Conservation (phyloP, 2,888 invertebrate species). For the Orthosia incerta region DNA sequence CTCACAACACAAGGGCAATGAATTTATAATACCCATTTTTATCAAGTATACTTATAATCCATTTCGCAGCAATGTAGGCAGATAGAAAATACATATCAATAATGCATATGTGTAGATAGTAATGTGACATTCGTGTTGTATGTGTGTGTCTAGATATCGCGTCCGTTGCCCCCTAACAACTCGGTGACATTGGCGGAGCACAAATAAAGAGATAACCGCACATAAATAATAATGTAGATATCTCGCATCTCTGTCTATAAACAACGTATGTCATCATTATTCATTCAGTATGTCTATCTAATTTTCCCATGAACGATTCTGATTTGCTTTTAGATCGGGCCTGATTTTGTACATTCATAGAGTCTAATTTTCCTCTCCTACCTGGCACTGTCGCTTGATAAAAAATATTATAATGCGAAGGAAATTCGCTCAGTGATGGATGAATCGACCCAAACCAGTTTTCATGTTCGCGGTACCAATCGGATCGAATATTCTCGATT, state of each 20-base stretch:
- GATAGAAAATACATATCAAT: conserved; percentile 74
- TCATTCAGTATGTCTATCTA: conserved; percentile 55
- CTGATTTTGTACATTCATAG: conserved; percentile 13
- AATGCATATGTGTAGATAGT: conserved; percentile 72
- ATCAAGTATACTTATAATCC: conserved; percentile 77
- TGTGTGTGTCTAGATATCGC: conserved; percentile 84
- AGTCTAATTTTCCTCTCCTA: conserved; percentile 21
- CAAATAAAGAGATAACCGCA: conserved; percentile 88
- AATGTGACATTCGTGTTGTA: conserved; percentile 72
- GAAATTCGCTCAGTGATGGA: conserved; percentile 58
- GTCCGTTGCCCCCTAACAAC: conserved; percentile 89
- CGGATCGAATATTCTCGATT: conserved; percentile 65
- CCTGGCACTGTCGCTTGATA: conserved; percentile 24
- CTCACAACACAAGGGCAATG: conserved; percentile 83
- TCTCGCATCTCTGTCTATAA: conserved; percentile 70
- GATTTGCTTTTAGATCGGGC: conserved; percentile 22
- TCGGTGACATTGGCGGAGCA: conserved; percentile 90
- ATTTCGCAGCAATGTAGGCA: conserved; percentile 75
- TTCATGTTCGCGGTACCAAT: conserved; percentile 52
- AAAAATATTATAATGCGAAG: conserved; percentile 53
- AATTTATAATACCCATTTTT: conserved; percentile 83
- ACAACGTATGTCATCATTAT: conserved; percentile 70
- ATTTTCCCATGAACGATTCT: conserved; percentile 49
- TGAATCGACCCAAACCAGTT: conserved; percentile 61
- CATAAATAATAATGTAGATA: conserved; percentile 82